Base-by-base conservation (phyloP, 2,113 vertebrate genomes). In the Garra rufa region DNA sequence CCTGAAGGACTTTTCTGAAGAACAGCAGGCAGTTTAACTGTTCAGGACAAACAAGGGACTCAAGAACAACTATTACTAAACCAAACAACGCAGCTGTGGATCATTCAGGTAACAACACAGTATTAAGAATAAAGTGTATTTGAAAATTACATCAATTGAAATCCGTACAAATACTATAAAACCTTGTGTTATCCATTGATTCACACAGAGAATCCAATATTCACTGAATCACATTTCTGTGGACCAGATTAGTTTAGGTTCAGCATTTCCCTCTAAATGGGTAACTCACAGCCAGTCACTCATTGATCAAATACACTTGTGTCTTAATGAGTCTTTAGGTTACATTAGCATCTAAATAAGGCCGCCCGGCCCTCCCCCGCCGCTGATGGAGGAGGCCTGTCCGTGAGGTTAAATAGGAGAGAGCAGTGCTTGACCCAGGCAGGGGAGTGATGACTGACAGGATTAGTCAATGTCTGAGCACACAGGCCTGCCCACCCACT, bases 251-350 rank as follows among this genome's bases (percentile, higher is more conserved):
- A 26, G 21, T 76, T 84, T 71, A 43, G 67, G 34, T 55, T 88
- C 15, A 70, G 14, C 9, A 30, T 83, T 69, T 70, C 43, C 34
- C 61, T 84, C 43, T 76, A 57, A 87, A 85, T 85, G 73, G 44
- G 44, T 77, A 87, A 76, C 86, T 84, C 83, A 43, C 71, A 81
- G 76, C 59, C 69, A 86, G 83, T 87, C 88, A 85, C 69, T 77
- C 82, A 87, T 84, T 87, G 86, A 87, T 85, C 86, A 76, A 83
- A 87, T 83, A 84, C 71, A 73, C 52, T 61, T 30, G 48, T 30
- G 77, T 84, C 85, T 87, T 87, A 87, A 89, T 87, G 83, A 81
- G 83, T 82, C 84, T 87, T 85, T 83, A 85, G 84, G 41, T 52
- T 6, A 50, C 70, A 88, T 89, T 86, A 88, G 85, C 88, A 87